Evolutionary conservation across 2,113 vertebrate genomes (phyloP), one percentile per base, ranked within the genome.

Genomic region (Oreochromis spilurus): DNA sequence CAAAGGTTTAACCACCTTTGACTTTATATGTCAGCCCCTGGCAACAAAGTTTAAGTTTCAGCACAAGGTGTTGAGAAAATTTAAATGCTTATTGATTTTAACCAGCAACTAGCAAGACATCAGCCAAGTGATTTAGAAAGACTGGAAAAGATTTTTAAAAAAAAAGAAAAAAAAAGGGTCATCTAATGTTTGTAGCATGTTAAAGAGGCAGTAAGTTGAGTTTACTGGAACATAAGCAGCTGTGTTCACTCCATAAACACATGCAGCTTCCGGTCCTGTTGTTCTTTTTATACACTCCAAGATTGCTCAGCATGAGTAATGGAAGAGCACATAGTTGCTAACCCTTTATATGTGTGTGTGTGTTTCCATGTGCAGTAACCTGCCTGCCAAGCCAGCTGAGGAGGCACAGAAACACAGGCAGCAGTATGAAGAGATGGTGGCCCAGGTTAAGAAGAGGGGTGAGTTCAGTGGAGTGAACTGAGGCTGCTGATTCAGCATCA

Each of bases 361-460:
- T 6, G 9, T 4, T 5, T 88, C 12, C 5, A 57, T 83, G 83
- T 58, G 75, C 92, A 99, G 98, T 85, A 99, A 99, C 85, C 97
- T 99, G 84, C 98, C 98, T n/a, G 98, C 98, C 67, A 99, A 99
- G 91, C 97, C 98, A 55, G 98, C 97, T 2, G 98, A 99, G 84
- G 98, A 99, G 93, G 97, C 98, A 10, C 97, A 98, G 96, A 99
- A 98, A 65, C 98, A 99, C 95, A 92, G 97, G 55, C 97, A 98
- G 79, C 97, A 99, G 91, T 99, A 99, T 91, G 98, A 99, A 87
- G 98, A 99, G 90, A 99, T 99, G 98, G 98, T 99, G 95, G 97
- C 97, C 62, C 98, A 98, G 96, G 98, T 97, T 17, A 99, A 98
- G 95, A 99, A 98, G 91, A 97, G 97, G 97, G 98, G 98, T 97